These are phyloP conservation scores for Aptenodytes patagonicus DNA, from an alignment of 2,113 vertebrate genomes.

Conservation along the genomic window DNA sequence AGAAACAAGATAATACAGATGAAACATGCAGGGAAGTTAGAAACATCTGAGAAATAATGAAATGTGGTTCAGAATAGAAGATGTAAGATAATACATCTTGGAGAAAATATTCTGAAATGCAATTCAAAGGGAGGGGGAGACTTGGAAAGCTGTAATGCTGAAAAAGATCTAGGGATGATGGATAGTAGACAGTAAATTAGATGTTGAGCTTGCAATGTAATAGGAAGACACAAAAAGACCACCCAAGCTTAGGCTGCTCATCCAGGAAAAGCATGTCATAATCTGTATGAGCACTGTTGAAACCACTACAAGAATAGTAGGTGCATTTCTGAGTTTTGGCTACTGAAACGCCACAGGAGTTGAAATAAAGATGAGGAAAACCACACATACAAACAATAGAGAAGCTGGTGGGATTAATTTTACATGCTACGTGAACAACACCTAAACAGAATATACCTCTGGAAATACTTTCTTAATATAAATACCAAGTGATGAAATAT, in stretches of 20 bases:
- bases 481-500: background rate
- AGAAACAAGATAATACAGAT: background rate
- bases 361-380: background rate
- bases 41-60: background rate
- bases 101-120: background rate
- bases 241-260: background rate
- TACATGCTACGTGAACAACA: background rate
- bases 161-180: background rate
- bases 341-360: background rate
- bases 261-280: background rate
- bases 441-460: background rate
- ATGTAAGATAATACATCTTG: background rate
- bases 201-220: background rate
- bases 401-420: background rate
- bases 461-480: background rate
- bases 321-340: background rate
- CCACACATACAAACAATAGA: background rate
- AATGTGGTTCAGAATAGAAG: background rate
- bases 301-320: background rate
- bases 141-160: background rate
- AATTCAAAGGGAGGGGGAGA: background rate
- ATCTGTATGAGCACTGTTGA: background rate
- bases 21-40: background rate
- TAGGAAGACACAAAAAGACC: background rate
- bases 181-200: slow-evolving; percentile 20